A percentile compares a stretch with the other conserved stretches of the same genome.
phyloP scores from a whole-genome alignment of 2,888 invertebrate genomes.

The Apoda limacodes region DNA sequence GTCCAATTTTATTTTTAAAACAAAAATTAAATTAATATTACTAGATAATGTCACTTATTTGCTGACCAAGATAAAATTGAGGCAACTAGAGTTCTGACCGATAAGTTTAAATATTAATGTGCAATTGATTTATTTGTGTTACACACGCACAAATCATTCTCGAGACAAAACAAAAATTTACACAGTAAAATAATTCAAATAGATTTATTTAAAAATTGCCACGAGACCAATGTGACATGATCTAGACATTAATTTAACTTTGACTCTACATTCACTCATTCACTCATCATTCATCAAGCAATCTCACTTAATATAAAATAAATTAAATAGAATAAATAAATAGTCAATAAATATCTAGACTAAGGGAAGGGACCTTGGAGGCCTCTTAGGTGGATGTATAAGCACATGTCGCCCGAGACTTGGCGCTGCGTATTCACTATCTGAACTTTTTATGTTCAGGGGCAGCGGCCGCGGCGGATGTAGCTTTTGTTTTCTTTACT shows the following conservation, averaged over 20 bases:
- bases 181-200: constrained; percentile 61
- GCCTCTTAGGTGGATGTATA: constrained; percentile 59
- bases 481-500: constrained; percentile 67
- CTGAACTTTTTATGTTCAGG: constrained; percentile 68
- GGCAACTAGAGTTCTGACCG: constrained; percentile 63
- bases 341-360: constrained; percentile 70
- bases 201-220: constrained; percentile 70
- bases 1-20: constrained; percentile 53
- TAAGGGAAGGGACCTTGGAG: constrained; percentile 58
- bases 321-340: constrained; percentile 70
- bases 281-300: constrained; percentile 64
- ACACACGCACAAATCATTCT: constrained; percentile 53
- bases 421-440: constrained; percentile 51
- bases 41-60: constrained; percentile 67
- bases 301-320: constrained; percentile 72
- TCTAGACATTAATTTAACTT: constrained; percentile 71
- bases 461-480: constrained; percentile 53
- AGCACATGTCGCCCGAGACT: constrained; percentile 41
- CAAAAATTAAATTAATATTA: constrained; percentile 62
- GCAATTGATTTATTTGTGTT: constrained; percentile 4
- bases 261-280: constrained; percentile 59
- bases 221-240: constrained; percentile 69
- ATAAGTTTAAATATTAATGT: constrained; percentile 19
- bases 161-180: constrained; percentile 56
- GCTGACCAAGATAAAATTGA: constrained; percentile 35